Evolutionary conservation across 2,113 vertebrate species (phyloP).

Genomic region (Alaudala cheleensis): DNA sequence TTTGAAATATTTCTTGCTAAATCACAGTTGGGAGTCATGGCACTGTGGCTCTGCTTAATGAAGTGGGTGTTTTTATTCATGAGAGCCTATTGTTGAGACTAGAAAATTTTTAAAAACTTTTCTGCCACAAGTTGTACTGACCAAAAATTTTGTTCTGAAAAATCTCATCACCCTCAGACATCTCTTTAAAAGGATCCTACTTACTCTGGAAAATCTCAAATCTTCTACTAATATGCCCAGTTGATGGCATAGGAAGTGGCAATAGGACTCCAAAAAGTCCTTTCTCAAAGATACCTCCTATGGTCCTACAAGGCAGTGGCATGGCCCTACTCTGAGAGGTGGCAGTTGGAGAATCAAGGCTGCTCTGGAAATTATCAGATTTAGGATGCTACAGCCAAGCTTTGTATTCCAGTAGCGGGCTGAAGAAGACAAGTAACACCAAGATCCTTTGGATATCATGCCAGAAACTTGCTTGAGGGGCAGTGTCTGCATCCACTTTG

Average conservation of each 20-base stretch:
- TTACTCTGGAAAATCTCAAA: neutral
- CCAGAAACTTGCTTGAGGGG: neutral
- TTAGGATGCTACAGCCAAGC: neutral
- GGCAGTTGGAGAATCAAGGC: neutral
- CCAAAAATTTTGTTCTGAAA: neutral
- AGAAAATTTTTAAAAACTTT: neutral
- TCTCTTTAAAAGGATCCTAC: neutral
- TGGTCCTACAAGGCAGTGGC: neutral
- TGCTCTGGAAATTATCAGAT: neutral
- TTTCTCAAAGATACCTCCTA: neutral
- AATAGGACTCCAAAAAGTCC: neutral
- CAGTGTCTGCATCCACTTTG: neutral
- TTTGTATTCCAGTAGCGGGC: neutral
- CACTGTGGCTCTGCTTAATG: neutral
- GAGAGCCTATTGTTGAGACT: neutral
- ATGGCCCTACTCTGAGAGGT: neutral
- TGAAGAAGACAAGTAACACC: neutral
- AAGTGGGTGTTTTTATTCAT: constrained; percentile 16
- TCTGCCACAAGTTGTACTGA: neutral
- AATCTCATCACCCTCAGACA: neutral
- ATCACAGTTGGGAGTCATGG: neutral
- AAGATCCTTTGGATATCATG: neutral
- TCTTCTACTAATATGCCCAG: neutral
- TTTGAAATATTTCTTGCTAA: constrained; percentile 39
- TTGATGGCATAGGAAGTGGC: neutral